These are phyloP conservation scores for Rhaphigaster nebulosa DNA, from an alignment of 2,888 invertebrate genomes.

Conservation along the genomic window DNA sequence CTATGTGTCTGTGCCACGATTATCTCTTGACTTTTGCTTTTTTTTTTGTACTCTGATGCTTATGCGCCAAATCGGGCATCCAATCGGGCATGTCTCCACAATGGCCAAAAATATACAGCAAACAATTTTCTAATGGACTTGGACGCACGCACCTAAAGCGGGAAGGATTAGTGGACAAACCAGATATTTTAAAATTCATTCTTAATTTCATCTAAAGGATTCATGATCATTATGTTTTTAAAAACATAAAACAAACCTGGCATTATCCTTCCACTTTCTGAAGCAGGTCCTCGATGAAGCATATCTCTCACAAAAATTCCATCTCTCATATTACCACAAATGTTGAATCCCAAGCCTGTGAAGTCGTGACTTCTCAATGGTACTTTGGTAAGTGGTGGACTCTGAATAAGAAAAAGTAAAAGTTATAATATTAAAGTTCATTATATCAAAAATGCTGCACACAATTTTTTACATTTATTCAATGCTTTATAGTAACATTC, in stretches of 20 bases:
- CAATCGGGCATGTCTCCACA: too few species aligned
- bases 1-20: too few species aligned
- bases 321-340: slow-evolving; percentile 91
- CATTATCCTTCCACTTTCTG: slow-evolving; percentile 84
- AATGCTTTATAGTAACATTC: not conserved
- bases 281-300: slow-evolving; percentile 88
- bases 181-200: too few species aligned
- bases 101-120: too few species aligned
- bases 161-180: too few species aligned
- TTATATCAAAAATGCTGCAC: not conserved
- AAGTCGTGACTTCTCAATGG: slow-evolving; percentile 88
- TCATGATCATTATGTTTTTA: too few species aligned
- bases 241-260: slow-evolving; percentile 74
- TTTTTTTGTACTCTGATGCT: too few species aligned
- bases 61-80: too few species aligned
- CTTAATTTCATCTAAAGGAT: too few species aligned
- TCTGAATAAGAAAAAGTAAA: slow-evolving; percentile 19
- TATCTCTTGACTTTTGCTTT: too few species aligned
- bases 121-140: too few species aligned
- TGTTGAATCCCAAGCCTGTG: slow-evolving; percentile 88
- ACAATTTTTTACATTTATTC: not conserved
- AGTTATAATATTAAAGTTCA: not conserved
- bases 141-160: too few species aligned
- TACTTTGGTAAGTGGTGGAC: slow-evolving; percentile 73
- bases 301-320: slow-evolving; percentile 92